Conservation (phyloP, 1,140 invertebrate genomes). For the Gryllus bimaculatus region DNA sequence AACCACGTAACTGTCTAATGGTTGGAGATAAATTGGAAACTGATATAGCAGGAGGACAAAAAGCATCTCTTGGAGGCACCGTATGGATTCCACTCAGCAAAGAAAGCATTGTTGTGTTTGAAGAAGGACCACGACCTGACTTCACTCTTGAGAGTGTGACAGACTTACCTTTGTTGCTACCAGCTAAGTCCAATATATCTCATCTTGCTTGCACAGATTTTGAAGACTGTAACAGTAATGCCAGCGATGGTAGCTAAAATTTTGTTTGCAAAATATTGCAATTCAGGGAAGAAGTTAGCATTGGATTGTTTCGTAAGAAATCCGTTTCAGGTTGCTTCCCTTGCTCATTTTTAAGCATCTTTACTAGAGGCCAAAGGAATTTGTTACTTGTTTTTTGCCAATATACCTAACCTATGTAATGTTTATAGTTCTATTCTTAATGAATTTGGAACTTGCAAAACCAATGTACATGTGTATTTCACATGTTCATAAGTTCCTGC, state of each 20-base stretch:
- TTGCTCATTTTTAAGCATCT: too few relatives aligned
- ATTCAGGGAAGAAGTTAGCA: neutral
- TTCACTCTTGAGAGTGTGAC: constrained; percentile 23
- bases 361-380: too few relatives aligned
- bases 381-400: too few relatives aligned
- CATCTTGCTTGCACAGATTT: constrained; percentile 19
- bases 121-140: constrained; percentile 21
- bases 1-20: constrained; percentile 67
- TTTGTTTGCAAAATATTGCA: neutral
- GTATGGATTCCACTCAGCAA: constrained; percentile 58
- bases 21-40: constrained; percentile 78
- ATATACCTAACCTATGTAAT: too few relatives aligned
- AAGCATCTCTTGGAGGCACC: constrained; percentile 62
- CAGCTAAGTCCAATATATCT: constrained; percentile 6
- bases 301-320: too few relatives aligned
- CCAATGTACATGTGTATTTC: too few relatives aligned
- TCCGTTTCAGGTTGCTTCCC: too few relatives aligned
- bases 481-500: too few relatives aligned
- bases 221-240: constrained; percentile 20
- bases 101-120: constrained; percentile 33
- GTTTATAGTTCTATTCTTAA: too few relatives aligned
- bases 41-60: constrained; percentile 69
- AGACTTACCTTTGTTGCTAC: constrained; percentile 23
- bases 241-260: neutral
- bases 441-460: too few relatives aligned